These are phyloP conservation scores for Tupaia chinensis DNA, from an alignment of 2,113 vertebrate genomes.

Conservation along the genomic window DNA sequence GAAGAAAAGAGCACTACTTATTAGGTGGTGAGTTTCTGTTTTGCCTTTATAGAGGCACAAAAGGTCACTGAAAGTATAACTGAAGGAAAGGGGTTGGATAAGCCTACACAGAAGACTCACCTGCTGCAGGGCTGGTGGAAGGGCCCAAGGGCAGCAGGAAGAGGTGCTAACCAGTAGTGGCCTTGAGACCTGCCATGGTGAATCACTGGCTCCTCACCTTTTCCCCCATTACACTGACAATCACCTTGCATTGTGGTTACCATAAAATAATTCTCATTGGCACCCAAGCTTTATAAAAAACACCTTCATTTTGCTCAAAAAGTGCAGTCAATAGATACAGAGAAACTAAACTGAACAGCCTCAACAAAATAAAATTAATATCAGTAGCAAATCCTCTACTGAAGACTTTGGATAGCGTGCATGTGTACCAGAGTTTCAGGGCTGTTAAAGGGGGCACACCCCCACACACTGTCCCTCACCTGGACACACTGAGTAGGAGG, in stretches of 20 bases:
- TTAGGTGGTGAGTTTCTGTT: constrained; percentile 93
- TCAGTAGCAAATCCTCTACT: constrained; percentile 96
- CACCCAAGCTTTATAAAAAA: constrained; percentile 94
- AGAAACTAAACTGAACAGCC: constrained; percentile 96
- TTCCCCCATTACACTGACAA: constrained; percentile 88
- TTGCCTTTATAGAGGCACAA: constrained; percentile 96
- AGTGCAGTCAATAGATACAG: constrained; percentile 96
- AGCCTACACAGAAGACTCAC: constrained; percentile 92
- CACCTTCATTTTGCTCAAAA: constrained; percentile 94
- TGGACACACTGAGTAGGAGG: constrained; percentile 85
- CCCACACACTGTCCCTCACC: constrained; percentile 88
- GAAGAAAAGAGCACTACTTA: constrained; percentile 96
- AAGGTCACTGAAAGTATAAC: constrained; percentile 93
- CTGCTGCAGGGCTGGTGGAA: constrained; percentile 87
- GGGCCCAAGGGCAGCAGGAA: constrained; percentile 88
- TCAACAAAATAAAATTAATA: constrained; percentile 95
- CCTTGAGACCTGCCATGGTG: constrained; percentile 84
- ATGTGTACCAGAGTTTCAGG: constrained; percentile 92
- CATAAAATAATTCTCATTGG: constrained; percentile 93
- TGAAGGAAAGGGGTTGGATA: constrained; percentile 90
- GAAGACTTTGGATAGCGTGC: constrained; percentile 92
- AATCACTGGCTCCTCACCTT: constrained; percentile 66
- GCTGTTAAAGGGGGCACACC: constrained; percentile 96
- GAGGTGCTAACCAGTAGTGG: constrained; percentile 84
- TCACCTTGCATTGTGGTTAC: constrained; percentile 88